Percentiles rank a stretch among this genome's conserved stretches.
phyloP scores from a whole-genome alignment of 2,113 vertebrate genomes.

The Ardeotis arabs region DNA sequence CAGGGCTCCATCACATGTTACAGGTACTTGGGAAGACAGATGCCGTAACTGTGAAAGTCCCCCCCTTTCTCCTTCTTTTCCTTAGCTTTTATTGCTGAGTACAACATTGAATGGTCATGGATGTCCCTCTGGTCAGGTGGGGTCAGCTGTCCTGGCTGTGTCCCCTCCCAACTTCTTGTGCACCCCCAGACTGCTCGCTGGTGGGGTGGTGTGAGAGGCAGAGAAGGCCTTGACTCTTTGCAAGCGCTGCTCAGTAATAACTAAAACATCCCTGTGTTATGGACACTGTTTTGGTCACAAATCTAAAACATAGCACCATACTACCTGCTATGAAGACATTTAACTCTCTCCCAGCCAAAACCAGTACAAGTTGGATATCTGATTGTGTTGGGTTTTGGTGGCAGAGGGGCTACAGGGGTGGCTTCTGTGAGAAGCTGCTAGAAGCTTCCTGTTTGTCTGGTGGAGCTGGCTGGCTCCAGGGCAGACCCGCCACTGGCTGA shows the following conservation, averaged over 20 bases:
- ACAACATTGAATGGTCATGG: rapidly evolving
- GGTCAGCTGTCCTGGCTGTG: neutral
- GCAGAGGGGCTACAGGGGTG: no score
- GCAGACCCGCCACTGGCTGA: no score
- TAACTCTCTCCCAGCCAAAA: neutral
- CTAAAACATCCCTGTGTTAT: neutral
- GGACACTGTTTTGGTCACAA: neutral
- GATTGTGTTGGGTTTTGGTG: neutral
- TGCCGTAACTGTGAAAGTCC: rapidly evolving
- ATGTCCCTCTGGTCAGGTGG: neutral
- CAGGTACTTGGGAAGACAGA: rapidly evolving
- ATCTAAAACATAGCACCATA: neutral
- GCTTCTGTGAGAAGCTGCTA: no score
- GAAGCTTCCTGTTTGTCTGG: no score
- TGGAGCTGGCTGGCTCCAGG: no score
- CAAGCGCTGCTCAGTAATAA: neutral
- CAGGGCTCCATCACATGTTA: rapidly evolving
- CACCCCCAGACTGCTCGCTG: neutral
- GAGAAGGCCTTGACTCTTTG: neutral
- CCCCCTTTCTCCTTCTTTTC: neutral
- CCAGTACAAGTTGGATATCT: neutral
- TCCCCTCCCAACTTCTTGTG: neutral
- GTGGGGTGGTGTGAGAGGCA: no score
- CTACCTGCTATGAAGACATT: neutral
- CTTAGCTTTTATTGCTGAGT: neutral